phyloP scores from a whole-genome alignment of 2,113 vertebrate species.

The Petrocephalus zakoni region DNA sequence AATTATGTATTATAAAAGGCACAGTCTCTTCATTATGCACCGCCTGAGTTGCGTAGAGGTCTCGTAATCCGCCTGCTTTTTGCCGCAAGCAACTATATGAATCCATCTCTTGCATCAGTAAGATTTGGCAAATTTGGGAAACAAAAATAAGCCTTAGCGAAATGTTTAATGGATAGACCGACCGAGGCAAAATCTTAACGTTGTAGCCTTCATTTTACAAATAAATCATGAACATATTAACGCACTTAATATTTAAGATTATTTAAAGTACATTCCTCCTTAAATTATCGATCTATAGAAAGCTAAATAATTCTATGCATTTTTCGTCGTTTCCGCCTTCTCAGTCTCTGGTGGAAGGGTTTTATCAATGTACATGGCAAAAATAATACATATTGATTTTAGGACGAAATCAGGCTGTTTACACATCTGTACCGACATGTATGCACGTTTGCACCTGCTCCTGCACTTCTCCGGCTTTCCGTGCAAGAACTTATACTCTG shows the following conservation, averaged over 20 bases:
- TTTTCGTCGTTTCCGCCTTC: neutral
- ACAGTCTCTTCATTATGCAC: neutral
- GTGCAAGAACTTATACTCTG: slow-evolving; percentile 3
- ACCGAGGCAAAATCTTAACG: neutral
- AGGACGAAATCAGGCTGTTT: neutral
- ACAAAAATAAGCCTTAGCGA: slow-evolving; percentile 16
- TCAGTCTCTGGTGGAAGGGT: neutral
- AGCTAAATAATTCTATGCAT: neutral
- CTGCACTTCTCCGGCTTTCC: neutral
- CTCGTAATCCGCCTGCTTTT: slow-evolving; percentile 27
- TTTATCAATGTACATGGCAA: neutral
- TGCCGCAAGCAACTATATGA: slow-evolving; percentile 26
- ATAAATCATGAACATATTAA: neutral
- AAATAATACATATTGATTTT: neutral
- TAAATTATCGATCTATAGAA: neutral
- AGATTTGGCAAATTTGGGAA: slow-evolving; percentile 32
- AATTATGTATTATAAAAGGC: neutral
- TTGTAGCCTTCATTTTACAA: neutral
- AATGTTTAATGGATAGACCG: neutral
- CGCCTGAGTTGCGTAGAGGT: slow-evolving; percentile 15
- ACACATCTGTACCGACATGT: neutral
- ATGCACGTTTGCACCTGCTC: neutral
- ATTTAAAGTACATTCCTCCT: neutral
- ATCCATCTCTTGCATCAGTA: slow-evolving; percentile 27
- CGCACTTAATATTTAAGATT: neutral